Evolutionary conservation across 2,888 invertebrate species (phyloP), one percentile per base, ranked within the genome.

Genomic region (Azorinus chamasolen): DNA sequence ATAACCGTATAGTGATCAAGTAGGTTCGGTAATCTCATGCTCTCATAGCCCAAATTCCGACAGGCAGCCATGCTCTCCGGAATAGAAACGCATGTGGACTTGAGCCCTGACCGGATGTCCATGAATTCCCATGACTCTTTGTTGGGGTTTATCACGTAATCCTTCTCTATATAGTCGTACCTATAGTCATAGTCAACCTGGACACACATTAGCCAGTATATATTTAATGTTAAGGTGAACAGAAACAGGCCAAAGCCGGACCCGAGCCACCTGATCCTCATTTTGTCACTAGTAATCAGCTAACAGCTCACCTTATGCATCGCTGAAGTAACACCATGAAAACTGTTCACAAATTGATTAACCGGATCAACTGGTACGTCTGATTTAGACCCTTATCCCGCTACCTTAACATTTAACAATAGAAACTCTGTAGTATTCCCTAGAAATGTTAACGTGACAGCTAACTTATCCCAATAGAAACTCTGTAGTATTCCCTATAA

Each of bases 21-120:
- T 12, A 95, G 93, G 91, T 95, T 95, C 18, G 95, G 95, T 75
- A 95, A 91, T 68, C 95, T 93, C 95, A 95, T 95, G 87, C 94
- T 93, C 24, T 89, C 90, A 92, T 95, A 95, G 83, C 95, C 95
- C 77, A 95, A 95, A 70, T 94, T 94, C 79, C 94, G 93, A 88
- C 95, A 95, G 68, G 95, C 93, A 16, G 94, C 93, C 91, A 95
- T 92, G 89, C 95, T 95, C 43, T 89, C 86, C 12, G 95, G 95
- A 79, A 95, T 95, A 86, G 94, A 94, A 32, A 95, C 94, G 89
- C 95, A 95, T 66, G 93, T 93, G 62, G 94, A 93, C 70, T 91
- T 87, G 41, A 69, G 68, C 25, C 73, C 63, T n/a, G 69, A 62
- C 12, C 76, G 54, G 22, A 66, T 68, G 45, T 73, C 73, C 53